Base-by-base conservation (phyloP, 1,140 invertebrate species). In the Caenorhabditis remanei region DNA sequence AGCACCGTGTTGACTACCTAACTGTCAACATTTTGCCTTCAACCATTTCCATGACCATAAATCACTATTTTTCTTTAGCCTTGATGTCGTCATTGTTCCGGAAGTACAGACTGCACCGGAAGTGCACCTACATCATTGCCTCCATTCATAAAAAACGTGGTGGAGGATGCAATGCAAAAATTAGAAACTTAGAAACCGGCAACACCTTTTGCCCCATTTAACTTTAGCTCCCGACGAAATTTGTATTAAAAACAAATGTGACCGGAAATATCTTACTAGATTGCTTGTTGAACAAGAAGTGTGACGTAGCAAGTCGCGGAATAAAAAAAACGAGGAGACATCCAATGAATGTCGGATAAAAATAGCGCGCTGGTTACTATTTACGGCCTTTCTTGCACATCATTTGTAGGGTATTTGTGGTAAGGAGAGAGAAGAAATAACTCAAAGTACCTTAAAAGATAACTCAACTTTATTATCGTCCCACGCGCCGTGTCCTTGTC, bases 391-490 rank as follows among this genome's bases (percentile, higher is more conserved):
- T 2, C 2, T 79, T 48, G 67, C 67, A 71, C 71, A 79, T 79
- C 71, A 79, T 79, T 79, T 32, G 71, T 79, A 8, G 71, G 71
- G 14, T 24, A 24, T 24, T 11, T 79, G 50, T 24, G 41, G 24
- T 8, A n/a, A 32, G 5, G 67, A 14, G 43, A 58, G 16, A 21
- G 56, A 79, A 50, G 13, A 79, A 79, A 8, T 41, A 67, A 67
- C 50, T 11, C 0, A 13, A 71, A 43, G 46, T 11, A 50, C 71
- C 43, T 24, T 53, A 40, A 24, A 46, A 79, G 71, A 79, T 79
- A 79, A 79, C 71, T 79, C 71, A 79, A 48, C 46, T 79, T 79
- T 50, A 50, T 79, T 79, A 79, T 79, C 71, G 50, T 53, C 71
- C 71, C n/a, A 79, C 71, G 46, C 71, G 24, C 8, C 21, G 13